Percentiles rank a stretch among this genome's conserved stretches.
Conservation (phyloP, 2,797 vertebrate species). For the Pantherophis alleghaniensis region DNA sequence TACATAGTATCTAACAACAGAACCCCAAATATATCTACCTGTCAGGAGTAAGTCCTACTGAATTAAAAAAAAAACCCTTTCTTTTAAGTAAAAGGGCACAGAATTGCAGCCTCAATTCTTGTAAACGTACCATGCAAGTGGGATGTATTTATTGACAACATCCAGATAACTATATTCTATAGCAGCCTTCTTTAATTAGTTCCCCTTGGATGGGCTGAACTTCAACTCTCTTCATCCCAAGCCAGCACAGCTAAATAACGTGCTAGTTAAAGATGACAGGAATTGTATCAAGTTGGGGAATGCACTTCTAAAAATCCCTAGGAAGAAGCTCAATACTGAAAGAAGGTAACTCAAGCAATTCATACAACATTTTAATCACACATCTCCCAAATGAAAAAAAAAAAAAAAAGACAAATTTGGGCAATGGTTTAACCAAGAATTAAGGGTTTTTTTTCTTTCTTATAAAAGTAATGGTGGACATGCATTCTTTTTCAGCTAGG, state of each 20-base stretch:
- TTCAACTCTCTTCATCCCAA: not conserved
- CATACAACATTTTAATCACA: not conserved
- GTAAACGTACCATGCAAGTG: not conserved
- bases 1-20: not conserved
- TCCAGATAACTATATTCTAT: not conserved
- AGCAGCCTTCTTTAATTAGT: not conserved
- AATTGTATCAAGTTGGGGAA: not conserved
- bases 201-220: not conserved
- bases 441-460: not conserved
- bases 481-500: slow-evolving; percentile 40
- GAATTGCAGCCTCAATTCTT: not conserved
- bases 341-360: not conserved
- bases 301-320: not conserved
- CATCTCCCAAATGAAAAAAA: not conserved
- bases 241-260: not conserved
- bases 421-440: not conserved
- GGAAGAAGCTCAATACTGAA: not conserved
- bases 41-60: not conserved
- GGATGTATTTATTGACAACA: not conserved
- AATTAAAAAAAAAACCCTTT: not conserved
- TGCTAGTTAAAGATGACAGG: not conserved
- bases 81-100: not conserved
- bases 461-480: not conserved
- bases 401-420: not conserved
- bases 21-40: not conserved